A percentile compares a stretch with the other conserved stretches of the same genome.
Evolutionary conservation across 2,113 vertebrate genomes (phyloP).

Genomic region (Phasianus colchicus): DNA sequence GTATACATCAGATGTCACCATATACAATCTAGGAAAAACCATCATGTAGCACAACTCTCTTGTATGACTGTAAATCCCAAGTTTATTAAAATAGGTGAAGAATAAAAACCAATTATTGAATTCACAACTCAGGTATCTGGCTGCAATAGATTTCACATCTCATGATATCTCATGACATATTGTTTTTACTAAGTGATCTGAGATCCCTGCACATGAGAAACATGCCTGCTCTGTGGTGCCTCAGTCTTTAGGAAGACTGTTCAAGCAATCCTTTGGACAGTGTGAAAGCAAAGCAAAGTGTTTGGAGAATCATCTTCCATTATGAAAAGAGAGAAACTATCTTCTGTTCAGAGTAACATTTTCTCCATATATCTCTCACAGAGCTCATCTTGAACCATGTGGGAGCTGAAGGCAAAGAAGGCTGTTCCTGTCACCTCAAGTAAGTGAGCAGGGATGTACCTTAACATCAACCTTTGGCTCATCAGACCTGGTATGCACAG

Average conservation of each 20-base stretch:
- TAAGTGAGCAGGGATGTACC: neutral
- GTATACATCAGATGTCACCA: neutral
- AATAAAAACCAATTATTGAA: neutral
- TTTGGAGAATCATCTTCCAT: neutral
- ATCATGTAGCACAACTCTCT: neutral
- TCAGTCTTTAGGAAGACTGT: neutral
- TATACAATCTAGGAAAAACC: neutral
- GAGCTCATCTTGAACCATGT: neutral
- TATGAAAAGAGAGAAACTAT: neutral
- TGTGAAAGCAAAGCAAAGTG: neutral
- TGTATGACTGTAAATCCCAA: neutral
- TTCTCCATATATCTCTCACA: neutral
- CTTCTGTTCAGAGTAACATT: neutral
- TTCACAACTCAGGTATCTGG: neutral
- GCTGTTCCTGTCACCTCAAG: fast-evolving
- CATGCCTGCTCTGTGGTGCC: neutral
- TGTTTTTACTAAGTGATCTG: neutral
- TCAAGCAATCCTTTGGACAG: neutral
- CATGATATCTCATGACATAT: neutral
- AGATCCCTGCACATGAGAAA: neutral
- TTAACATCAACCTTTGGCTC: neutral
- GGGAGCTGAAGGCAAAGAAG: neutral
- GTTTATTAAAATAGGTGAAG: neutral
- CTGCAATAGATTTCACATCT: neutral
- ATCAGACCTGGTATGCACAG: fast-evolving